Conservation (phyloP, 1,140 invertebrate genomes). For the Panagrolaimus sp. region DNA sequence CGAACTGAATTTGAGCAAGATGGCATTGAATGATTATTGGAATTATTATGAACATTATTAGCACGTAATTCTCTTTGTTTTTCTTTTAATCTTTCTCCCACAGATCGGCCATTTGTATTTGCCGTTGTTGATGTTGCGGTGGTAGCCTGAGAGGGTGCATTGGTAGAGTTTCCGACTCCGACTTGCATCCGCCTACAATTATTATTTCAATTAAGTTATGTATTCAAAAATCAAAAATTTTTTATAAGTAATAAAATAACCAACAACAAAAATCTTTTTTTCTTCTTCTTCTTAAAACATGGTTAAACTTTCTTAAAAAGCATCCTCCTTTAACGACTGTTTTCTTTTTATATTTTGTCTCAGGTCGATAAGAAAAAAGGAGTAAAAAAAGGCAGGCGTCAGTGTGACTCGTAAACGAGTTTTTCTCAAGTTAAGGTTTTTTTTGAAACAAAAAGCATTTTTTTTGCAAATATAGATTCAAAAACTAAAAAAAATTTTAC, state of each 20-base stretch:
- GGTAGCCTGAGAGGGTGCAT: neutral
- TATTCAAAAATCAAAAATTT: neutral
- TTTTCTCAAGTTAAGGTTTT: too few relatives aligned
- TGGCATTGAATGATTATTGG: neutral
- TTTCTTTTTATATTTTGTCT: neutral
- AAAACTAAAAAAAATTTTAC: too few relatives aligned
- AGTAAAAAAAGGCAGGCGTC: too few relatives aligned
- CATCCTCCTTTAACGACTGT: neutral
- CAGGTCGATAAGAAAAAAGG: too few relatives aligned
- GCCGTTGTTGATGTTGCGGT: too few relatives aligned
- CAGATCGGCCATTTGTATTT: constrained; percentile 13
- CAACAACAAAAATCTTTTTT: neutral
- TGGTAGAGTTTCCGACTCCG: constrained; percentile 10
- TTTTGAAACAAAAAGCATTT: too few relatives aligned
- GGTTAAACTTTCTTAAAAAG: neutral
- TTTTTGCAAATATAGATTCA: too few relatives aligned
- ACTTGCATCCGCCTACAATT: constrained; percentile 23
- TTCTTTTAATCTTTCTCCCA: constrained; percentile 18
- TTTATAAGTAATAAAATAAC: neutral
- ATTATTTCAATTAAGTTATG: neutral
- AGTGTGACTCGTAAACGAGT: too few relatives aligned
- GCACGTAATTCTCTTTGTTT: constrained; percentile 17
- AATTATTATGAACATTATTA: neutral
- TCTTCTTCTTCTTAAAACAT: neutral
- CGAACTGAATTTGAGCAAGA: neutral